Percentiles rank a stretch among this genome's conserved stretches.
phyloP scores from a whole-genome alignment of 2,113 vertebrate species.

The Xyrauchen texanus region DNA sequence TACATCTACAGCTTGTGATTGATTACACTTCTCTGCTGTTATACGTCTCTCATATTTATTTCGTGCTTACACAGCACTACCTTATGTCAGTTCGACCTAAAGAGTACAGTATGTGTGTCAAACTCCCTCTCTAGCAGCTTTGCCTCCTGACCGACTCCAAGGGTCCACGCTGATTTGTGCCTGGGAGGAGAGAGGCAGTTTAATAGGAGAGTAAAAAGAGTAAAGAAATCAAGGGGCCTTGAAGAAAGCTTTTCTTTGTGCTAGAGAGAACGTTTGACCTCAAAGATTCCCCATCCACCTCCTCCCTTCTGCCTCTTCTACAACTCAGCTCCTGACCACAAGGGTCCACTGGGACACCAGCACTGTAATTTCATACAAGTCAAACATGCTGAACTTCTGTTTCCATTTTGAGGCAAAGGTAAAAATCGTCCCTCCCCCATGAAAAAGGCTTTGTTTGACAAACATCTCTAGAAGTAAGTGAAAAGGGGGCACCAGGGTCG shows the following conservation, averaged over 20 bases:
- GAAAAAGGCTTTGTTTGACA: constrained; percentile 55
- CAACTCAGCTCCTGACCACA: constrained; percentile 33
- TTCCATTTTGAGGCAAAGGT: constrained; percentile 54
- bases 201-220: constrained; percentile 51
- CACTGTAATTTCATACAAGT: constrained; percentile 55
- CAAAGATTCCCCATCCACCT: constrained; percentile 29
- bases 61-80: constrained; percentile 22
- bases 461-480: constrained; percentile 17
- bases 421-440: constrained; percentile 38
- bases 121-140: not conserved
- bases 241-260: constrained; percentile 56
- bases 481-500: not conserved
- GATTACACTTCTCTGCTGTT: not conserved
- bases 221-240: constrained; percentile 39
- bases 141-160: constrained; percentile 17
- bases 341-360: constrained; percentile 39
- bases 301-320: constrained; percentile 18
- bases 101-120: not conserved
- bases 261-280: constrained; percentile 37
- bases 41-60: constrained; percentile 5
- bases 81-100: constrained; percentile 26
- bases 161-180: constrained; percentile 24
- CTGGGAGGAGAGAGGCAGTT: constrained; percentile 37
- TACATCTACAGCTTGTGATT: not conserved
- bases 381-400: constrained; percentile 55